Conservation (phyloP, 2,113 vertebrate genomes). For the Pelecanus crispus region DNA sequence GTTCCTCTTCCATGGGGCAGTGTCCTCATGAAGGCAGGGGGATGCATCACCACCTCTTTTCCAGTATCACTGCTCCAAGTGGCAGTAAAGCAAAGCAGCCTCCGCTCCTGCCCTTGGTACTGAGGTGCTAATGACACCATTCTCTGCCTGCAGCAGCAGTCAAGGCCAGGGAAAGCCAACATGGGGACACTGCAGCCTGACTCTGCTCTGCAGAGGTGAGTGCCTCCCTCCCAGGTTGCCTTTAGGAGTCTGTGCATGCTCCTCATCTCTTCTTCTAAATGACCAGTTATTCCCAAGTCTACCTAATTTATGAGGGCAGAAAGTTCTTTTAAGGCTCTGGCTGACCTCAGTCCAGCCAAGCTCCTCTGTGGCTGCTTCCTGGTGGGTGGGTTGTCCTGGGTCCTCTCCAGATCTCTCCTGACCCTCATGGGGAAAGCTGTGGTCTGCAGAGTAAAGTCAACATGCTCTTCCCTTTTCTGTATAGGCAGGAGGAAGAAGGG, state of each 20-base stretch:
- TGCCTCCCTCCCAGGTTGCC: background rate
- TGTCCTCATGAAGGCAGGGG: background rate
- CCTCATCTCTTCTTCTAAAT: background rate
- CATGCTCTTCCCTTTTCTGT: background rate
- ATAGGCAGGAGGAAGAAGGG: conserved; percentile 62
- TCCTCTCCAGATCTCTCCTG: too few relatives aligned
- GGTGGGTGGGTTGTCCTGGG: background rate
- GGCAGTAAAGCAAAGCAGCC: background rate
- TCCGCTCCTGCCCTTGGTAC: background rate
- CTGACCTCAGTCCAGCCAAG: background rate
- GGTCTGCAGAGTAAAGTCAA: background rate
- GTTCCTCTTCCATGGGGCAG: background rate
- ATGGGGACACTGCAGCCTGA: background rate
- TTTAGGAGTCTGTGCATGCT: background rate
- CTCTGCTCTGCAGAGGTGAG: conserved; percentile 67
- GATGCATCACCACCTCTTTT: background rate
- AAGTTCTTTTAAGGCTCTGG: background rate
- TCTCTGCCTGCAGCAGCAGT: conserved; percentile 55
- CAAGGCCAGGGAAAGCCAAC: conserved; percentile 47
- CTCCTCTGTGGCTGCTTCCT: background rate
- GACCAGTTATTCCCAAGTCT: background rate
- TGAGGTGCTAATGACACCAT: background rate
- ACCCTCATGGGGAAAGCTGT: background rate
- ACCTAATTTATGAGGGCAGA: background rate
- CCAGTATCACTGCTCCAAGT: background rate